Base-by-base conservation (phyloP, 2,113 vertebrate genomes). In the Hippocampus comes region DNA sequence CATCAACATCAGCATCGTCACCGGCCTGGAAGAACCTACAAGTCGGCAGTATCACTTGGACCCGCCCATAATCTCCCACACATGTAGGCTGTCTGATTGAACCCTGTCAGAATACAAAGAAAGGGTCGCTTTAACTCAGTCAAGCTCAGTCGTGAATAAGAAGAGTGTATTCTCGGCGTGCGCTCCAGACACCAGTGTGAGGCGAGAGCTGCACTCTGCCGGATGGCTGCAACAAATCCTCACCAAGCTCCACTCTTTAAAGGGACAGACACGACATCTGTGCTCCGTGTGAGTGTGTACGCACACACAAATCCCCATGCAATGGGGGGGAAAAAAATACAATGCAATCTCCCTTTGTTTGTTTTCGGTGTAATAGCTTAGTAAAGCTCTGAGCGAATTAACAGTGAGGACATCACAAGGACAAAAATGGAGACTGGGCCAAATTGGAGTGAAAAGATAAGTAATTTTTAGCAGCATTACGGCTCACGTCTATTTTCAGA, bases 241-340 rank as follows among this genome's bases (percentile, higher is more conserved):
- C 79, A 20, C 60, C 82, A 77, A 63, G 78, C 75, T 83, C 75
- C 81, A 73, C 65, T 81, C 48, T 89, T 90, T 91, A 90, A 91
- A 90, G 89, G 77, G 87, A 87, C 89, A 90, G 77, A 51, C 67
- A 73, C 85, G 57, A 63, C 78, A 72, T 75, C 73, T 78, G 65
- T 61, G 74, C 43, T 34, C 9, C 38, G 48, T 41, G 43, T 51
- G 23, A 51, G 64, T 30, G 25, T 30, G 57, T 60, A 23, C 17
- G 14, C 27, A 60, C 15, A 9, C 12, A 46, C 11, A 64, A 21
- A 65, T 3, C 8, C 1, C 11, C n/a, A 8, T 9, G 59, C 17
- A 61, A 25, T 61, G 20, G 25, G 57, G 12, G 0, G 11, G 11
- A 2, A 6, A 0, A 0, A 20, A 51, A 15, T 25, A 25, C 42